phyloP scores from a whole-genome alignment of 2,113 vertebrate genomes.

The Indicator maculatus region DNA sequence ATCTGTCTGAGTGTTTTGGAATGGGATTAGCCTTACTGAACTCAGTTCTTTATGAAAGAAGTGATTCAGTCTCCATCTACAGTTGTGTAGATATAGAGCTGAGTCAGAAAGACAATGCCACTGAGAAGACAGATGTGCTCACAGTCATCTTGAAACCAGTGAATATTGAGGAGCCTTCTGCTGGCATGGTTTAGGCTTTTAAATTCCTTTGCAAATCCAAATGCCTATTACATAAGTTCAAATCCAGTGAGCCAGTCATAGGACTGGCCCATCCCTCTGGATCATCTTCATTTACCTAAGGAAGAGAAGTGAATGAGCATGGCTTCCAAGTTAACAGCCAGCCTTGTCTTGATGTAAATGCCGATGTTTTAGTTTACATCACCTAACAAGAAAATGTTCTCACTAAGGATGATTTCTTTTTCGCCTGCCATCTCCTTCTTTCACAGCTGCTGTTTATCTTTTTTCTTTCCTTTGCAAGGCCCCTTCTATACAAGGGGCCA shows the following conservation, averaged over 20 bases:
- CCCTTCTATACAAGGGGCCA: background rate
- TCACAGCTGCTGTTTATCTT: background rate
- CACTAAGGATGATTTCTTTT: background rate
- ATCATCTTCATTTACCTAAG: background rate
- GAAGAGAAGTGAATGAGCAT: background rate
- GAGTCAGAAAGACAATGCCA: background rate
- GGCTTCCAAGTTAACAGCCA: background rate
- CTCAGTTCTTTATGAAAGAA: background rate
- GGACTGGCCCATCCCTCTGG: background rate
- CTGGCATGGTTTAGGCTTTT: background rate
- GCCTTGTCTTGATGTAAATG: background rate
- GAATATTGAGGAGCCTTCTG: background rate
- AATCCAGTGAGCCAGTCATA: background rate
- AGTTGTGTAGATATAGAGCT: background rate
- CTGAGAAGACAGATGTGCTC: background rate
- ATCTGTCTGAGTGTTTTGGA: background rate
- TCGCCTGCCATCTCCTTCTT: background rate
- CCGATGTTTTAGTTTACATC: background rate
- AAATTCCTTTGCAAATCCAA: background rate
- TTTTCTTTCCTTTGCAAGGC: background rate
- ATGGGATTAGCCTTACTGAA: conserved; percentile 27
- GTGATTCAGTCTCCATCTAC: background rate
- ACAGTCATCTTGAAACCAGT: background rate
- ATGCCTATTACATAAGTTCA: background rate
- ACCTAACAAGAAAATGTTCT: background rate